Base-by-base conservation (phyloP, 2,113 vertebrate genomes). In the Zapus hudsonius region DNA sequence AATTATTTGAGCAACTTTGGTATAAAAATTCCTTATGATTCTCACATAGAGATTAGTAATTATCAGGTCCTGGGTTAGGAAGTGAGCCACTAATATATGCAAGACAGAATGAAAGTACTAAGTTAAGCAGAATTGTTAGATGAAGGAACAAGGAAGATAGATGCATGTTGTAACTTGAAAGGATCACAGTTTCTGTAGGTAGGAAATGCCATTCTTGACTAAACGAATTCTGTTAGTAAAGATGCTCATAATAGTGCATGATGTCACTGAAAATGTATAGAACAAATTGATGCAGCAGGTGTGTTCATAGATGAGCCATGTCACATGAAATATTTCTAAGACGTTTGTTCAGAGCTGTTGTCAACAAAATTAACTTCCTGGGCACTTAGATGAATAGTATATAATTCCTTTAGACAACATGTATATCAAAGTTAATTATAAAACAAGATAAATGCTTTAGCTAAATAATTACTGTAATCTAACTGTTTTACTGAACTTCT, bases 381-480 rank as follows among this genome's bases (percentile, higher is more conserved):
- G 9, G 22, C 64, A 64, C 1, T 89, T 92, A 81, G 0, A 74
- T 42, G 36, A 74, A 44, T 1, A 74, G 79, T 64, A 90, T 38
- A 67, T 85, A 67, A 67, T 79, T n/a, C 25, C 15, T 76, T 67
- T 72, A 73, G 36, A 80, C 25, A 63, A 0, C 61, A 31, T 81
- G 12, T 2, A 70, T 33, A 20, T 63, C n/a, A 44, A 91, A 75
- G 20, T 84, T 84, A 42, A 29, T 66, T 57, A 33, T 66, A 72
- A 94, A 80, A 59, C 55, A 76, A 47, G 70, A 40, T 40, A 67
- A 40, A 55, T 88, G 44, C 15, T 20, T 69, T 90, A 40, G 27
- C 84, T 94, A 89, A 90, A 90, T 84, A 52, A 82, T 40, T 79
- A n/a, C n/a, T 83, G n/a, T 80, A 63, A 73, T 69, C 2, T 16